Percentiles rank a stretch among this genome's conserved stretches.
These are phyloP conservation scores for Choristoneura fumiferana DNA, from an alignment of 1,140 invertebrate species.

Conservation along the genomic window DNA sequence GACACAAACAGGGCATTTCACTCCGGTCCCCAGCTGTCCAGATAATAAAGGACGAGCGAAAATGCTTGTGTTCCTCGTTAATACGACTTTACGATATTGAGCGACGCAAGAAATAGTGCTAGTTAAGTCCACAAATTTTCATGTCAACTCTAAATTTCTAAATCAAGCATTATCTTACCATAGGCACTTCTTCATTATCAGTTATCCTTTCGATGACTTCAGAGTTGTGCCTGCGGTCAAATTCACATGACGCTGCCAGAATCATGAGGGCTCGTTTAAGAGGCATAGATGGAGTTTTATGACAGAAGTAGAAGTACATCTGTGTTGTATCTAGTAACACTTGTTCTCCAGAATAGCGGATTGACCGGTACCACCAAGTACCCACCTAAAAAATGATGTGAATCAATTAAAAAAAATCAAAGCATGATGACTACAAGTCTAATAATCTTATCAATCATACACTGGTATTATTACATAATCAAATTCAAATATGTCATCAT, in stretches of 20 bases:
- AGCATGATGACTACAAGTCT: no score
- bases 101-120: no score
- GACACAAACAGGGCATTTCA: no score
- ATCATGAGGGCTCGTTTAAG: slow-evolving; percentile 98
- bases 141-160: no score
- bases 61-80: slow-evolving; percentile 1
- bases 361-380: slow-evolving; percentile 99
- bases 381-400: slow-evolving; percentile 85
- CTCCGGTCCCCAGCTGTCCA: no score
- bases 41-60: no score
- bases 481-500: neutral
- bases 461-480: neutral
- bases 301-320: slow-evolving; percentile 97
- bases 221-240: slow-evolving; percentile 95
- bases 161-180: slow-evolving; percentile 78
- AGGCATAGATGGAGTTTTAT: slow-evolving; percentile 96
- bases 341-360: slow-evolving; percentile 97
- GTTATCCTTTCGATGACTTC: slow-evolving; percentile 95
- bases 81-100: neutral
- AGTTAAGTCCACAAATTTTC: neutral
- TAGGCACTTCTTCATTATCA: slow-evolving; percentile 97
- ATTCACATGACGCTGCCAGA: slow-evolving; percentile 96
- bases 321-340: slow-evolving; percentile 97
- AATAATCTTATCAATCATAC: neutral
- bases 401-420: no score